phyloP scores from a whole-genome alignment of 2,888 invertebrate genomes.

The Machimus atricapillus region DNA sequence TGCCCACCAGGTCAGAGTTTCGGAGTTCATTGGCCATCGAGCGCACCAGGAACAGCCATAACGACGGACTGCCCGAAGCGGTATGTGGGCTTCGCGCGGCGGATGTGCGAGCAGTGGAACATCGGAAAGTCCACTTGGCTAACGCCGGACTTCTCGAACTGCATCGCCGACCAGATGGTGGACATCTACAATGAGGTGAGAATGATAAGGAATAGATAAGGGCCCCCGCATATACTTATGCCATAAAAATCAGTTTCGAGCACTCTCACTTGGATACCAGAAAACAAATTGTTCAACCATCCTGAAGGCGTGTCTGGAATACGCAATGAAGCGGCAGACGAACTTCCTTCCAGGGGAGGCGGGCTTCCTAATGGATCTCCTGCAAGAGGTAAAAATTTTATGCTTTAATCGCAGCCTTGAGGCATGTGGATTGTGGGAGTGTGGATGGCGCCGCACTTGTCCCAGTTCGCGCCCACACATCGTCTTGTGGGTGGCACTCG shows the following conservation, averaged over 20 bases:
- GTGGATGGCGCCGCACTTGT: background rate
- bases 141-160: slow-evolving; percentile 77
- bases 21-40: slow-evolving; percentile 70
- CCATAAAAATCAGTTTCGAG: slow-evolving; percentile 52
- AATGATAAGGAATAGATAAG: slow-evolving; percentile 39
- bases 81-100: slow-evolving; percentile 64
- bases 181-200: slow-evolving; percentile 71
- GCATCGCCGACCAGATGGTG: slow-evolving; percentile 71
- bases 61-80: slow-evolving; percentile 70
- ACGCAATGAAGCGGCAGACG: slow-evolving; percentile 55
- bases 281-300: slow-evolving; percentile 61
- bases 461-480: background rate
- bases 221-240: background rate
- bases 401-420: background rate
- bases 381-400: slow-evolving; percentile 57
- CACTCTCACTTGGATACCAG: slow-evolving; percentile 60
- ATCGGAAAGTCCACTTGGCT: slow-evolving; percentile 76
- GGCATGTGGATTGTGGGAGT: background rate
- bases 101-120: slow-evolving; percentile 69
- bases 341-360: slow-evolving; percentile 62
- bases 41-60: slow-evolving; percentile 77
- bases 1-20: slow-evolving; percentile 68
- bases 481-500: background rate
- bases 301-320: slow-evolving; percentile 59
- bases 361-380: slow-evolving; percentile 59